Evolutionary conservation across 2,888 invertebrate genomes (phyloP).

Genomic region (Pomacea canaliculata): DNA sequence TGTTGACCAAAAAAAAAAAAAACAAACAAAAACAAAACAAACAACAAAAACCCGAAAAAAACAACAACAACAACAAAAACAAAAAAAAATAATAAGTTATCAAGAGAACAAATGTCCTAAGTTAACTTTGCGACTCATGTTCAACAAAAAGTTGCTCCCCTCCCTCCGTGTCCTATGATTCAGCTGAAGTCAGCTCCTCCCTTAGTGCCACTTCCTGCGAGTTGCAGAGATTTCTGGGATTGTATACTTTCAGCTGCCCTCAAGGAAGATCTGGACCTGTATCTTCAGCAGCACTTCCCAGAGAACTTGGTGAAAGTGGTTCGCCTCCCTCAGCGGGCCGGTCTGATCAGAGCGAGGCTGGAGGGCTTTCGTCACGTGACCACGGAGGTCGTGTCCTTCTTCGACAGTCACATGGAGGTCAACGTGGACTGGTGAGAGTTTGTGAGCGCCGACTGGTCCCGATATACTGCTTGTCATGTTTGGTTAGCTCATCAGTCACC

Average conservation of each 20-base stretch:
- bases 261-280: conserved; percentile 43
- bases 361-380: conserved; percentile 51
- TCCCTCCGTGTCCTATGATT: too few relatives aligned
- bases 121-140: too few relatives aligned
- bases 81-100: too few relatives aligned
- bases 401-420: conserved; percentile 64
- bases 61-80: too few relatives aligned
- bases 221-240: not conserved
- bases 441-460: too few relatives aligned
- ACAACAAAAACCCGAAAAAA: too few relatives aligned
- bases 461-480: not conserved
- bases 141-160: too few relatives aligned
- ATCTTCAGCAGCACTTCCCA: conserved; percentile 44
- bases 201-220: too few relatives aligned
- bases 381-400: conserved; percentile 55
- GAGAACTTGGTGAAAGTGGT: conserved; percentile 45
- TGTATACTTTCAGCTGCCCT: conserved; percentile 37
- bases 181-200: too few relatives aligned
- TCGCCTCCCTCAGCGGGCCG: conserved; percentile 43
- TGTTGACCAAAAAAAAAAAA: too few relatives aligned
- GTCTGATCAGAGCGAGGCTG: conserved; percentile 55
- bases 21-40: too few relatives aligned
- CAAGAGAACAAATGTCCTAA: too few relatives aligned
- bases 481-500: conserved; percentile 27
- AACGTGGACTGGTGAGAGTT: conserved; percentile 55